Conservation (phyloP, 1,140 invertebrate genomes). For the Trichomalopsis sarcophagae region DNA sequence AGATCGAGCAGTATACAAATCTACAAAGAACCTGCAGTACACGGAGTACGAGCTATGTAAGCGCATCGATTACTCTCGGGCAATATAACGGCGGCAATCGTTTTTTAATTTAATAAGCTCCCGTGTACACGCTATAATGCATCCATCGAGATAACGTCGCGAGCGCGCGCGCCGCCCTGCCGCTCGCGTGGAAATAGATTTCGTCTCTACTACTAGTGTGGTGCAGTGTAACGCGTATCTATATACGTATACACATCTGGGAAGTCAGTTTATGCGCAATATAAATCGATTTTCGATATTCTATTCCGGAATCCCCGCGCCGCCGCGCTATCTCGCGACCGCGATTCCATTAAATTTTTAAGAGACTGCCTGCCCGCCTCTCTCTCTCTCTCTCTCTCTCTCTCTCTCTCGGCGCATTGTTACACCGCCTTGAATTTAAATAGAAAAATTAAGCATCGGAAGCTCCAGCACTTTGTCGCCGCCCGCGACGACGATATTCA, state of each 20-base stretch:
- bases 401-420: background rate
- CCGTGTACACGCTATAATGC: background rate
- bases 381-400: no score
- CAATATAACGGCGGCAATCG: constrained; percentile 6
- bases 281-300: constrained; percentile 44
- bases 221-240: no score
- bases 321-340: background rate
- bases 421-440: constrained; percentile 12
- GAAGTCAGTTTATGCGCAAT: constrained; percentile 21
- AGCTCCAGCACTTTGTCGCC: background rate
- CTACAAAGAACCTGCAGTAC: background rate
- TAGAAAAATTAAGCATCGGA: constrained; percentile 25
- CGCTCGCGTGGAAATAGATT: constrained; percentile 14
- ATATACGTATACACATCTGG: background rate
- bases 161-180: no score
- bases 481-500: background rate
- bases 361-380: background rate
- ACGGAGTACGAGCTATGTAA: background rate
- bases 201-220: background rate
- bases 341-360: constrained; percentile 34
- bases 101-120: constrained; percentile 36
- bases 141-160: constrained; percentile 17
- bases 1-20: no score
- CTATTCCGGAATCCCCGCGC: background rate
- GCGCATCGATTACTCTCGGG: background rate